phyloP scores from a whole-genome alignment of 2,113 vertebrate genomes.

The Barnardius zonarius region DNA sequence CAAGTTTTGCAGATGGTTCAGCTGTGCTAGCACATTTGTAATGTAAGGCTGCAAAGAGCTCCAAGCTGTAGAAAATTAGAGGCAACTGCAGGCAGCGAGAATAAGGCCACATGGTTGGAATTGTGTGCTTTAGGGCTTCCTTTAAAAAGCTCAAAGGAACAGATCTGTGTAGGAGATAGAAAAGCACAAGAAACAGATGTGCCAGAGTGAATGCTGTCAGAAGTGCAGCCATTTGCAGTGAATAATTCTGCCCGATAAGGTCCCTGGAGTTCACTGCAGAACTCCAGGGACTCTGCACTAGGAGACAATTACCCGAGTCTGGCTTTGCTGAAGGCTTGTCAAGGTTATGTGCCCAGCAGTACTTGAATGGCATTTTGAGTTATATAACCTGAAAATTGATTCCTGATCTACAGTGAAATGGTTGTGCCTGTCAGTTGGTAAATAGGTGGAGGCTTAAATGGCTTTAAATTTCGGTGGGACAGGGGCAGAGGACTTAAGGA shows the following conservation, averaged over 20 bases:
- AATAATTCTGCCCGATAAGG: neutral
- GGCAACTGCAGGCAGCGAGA: neutral
- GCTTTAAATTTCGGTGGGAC: neutral
- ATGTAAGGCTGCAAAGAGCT: neutral
- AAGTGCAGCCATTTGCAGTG: neutral
- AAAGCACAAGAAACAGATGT: neutral
- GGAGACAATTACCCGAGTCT: neutral
- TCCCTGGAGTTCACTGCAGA: neutral
- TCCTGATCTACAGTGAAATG: neutral
- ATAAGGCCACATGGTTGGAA: neutral
- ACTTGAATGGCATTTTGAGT: neutral
- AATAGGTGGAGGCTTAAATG: neutral
- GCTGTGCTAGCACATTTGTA: neutral
- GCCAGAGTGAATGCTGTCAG: neutral
- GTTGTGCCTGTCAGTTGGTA: neutral
- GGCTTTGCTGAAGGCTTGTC: neutral
- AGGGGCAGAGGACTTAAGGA: neutral
- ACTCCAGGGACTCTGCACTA: neutral
- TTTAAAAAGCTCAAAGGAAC: neutral
- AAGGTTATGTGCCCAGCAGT: neutral
- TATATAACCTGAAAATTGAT: neutral
- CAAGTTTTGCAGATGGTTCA: neutral
- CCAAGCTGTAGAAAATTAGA: neutral
- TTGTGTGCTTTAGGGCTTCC: neutral
- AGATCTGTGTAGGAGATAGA: neutral